Base-by-base conservation (phyloP, 2,888 invertebrate genomes). In the Cosmorhoe ocellata region DNA sequence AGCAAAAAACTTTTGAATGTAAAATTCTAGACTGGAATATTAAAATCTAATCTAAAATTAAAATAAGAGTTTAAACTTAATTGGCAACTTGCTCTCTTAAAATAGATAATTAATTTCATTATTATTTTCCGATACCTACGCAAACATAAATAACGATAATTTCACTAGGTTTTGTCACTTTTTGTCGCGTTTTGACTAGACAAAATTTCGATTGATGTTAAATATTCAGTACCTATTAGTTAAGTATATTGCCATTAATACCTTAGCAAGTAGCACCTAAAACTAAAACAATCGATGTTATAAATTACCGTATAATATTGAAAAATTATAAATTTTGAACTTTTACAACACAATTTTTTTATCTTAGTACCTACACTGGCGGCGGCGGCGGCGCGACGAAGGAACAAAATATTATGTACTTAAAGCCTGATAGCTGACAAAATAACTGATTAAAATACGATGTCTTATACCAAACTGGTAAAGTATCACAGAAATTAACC, bases 401-500 rank as follows among this genome's bases (percentile, higher is more conserved):
- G 30, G 45, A 40, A 40, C 30, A 31, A 44, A 30, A 36, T 12
- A 41, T 32, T 14, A 43, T 39, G 40, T 36, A 37, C 33, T 7
- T 6, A 6, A 18, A 26, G 38, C 11, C 43, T 31, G 46, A 46
- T 42, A 34, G 39, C 12, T 36, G 26, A 41, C 13, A 32, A 37
- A 48, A 39, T 31, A 52, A 52, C 47, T 36, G 53, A 48, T 53
- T 48, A 76, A 69, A 72, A 75, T 76, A 80, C 78, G 74, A 85
- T 83, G 76, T 76, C 84, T 87, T 86, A 87, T 89, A 88, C 85
- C 86, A 75, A 80, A 81, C 69, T 74, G 88, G 88, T 86, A 88
- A 87, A 88, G 85, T 90, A 90, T 90, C 89, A 89, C 89, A 90
- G 89, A 89, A 90, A 87, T 86, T 81, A 89, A 89, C 81, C 81